phyloP scores from a whole-genome alignment of 2,113 vertebrate genomes.

The Sceloporus tristichus region DNA sequence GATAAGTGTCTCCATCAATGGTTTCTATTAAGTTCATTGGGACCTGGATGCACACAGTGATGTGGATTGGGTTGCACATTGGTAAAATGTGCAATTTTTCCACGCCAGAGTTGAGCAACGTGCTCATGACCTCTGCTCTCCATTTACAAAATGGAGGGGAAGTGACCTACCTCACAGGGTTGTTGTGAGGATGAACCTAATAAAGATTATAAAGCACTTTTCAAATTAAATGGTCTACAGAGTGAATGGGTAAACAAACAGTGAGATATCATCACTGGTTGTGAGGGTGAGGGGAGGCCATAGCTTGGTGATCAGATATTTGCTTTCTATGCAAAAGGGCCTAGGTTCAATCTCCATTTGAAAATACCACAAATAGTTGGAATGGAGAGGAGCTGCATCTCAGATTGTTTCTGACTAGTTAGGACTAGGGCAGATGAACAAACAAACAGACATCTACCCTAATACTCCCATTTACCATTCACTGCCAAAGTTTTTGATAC shows the following conservation, averaged over 20 bases:
- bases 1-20: not conserved
- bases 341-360: not conserved
- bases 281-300: not conserved
- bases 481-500: too few species aligned
- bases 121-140: not conserved
- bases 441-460: too few species aligned
- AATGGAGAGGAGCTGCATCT: not conserved
- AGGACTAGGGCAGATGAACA: too few species aligned
- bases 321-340: not conserved
- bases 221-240: not conserved
- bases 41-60: not conserved
- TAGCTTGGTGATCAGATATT: not conserved
- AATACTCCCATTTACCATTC: too few species aligned
- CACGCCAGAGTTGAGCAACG: not conserved
- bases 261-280: not conserved
- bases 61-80: not conserved
- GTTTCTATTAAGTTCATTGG: not conserved
- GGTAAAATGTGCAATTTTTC: not conserved
- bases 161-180: slow-evolving; percentile 44
- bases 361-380: not conserved
- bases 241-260: not conserved
- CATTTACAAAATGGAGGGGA: slow-evolving; percentile 15
- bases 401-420: too few species aligned
- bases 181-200: slow-evolving; percentile 43
- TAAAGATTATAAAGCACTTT: slow-evolving; percentile 42